Base-by-base conservation (phyloP, 2,888 invertebrate species). In the Tholera decimalis region DNA sequence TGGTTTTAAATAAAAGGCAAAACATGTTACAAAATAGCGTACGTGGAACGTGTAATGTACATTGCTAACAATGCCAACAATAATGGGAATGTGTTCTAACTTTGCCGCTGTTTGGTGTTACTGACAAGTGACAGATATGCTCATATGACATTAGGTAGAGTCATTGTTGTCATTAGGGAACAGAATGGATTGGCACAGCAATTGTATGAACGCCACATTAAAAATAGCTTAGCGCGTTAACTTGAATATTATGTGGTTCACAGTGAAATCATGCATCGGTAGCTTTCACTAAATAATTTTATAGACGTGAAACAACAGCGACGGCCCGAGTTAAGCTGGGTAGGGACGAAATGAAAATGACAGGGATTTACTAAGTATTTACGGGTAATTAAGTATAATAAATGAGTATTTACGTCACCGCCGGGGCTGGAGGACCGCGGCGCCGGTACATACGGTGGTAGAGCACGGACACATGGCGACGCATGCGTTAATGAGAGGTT, bases 401-500 rank as follows among this genome's bases (percentile, higher is more conserved):
- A 66, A 63, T 71, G 59, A 57, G 68, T 58, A 58, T 77, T 73
- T 58, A 55, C 63, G 71, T 77, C 78, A 73, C 55, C 57, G 58
- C 51, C 41, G 57, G 20, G 54, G 58, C 49, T 64, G 58, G 53
- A 59, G 51, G 61, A 47, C 47, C 44, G 74, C 73, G 69, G 80
- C 70, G 57, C 62, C 83, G 77, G 80, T 79, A 41, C 71, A 70
- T 49, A 51, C 68, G 5, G 41, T 15, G 56, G n/a, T 18, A n/a
- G n/a, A n/a, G 22, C 18, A 35, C 50, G 50, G 84, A 88, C 89
- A 88, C 89, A 92, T 91, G 91, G 87, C 73, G 79, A 79, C 80
- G 66, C 78, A 85, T 80, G 80, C 81, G 50, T 74, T 84, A 83
- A 77, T 84, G 78, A 90, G 92, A 94, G 93, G 94, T 93, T 94